phyloP scores from a whole-genome alignment of 2,797 vertebrate genomes.

The Rhodeus uyekii region DNA sequence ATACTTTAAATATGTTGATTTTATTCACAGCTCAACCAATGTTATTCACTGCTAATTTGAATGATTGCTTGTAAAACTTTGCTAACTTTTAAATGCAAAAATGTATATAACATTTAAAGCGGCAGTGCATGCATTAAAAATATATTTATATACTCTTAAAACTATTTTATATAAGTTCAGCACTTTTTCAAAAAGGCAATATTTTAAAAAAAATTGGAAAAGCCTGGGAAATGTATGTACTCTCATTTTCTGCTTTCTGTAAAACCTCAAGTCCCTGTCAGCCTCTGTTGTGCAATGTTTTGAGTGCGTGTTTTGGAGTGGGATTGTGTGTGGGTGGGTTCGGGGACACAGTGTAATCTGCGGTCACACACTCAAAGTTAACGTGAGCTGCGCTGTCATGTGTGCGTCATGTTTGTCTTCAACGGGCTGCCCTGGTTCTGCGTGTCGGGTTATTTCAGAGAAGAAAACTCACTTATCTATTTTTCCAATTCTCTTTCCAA shows the following conservation, averaged over 20 bases:
- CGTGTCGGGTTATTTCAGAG: background rate
- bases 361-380: conserved; percentile 14
- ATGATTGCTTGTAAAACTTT: background rate
- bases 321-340: conserved; percentile 38
- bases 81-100: background rate
- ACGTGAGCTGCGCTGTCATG: background rate
- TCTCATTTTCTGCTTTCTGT: background rate
- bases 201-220: background rate
- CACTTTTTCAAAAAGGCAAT: background rate
- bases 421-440: conserved; percentile 3
- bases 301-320: conserved; percentile 4
- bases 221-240: background rate
- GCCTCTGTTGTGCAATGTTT: conserved; percentile 13
- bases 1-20: background rate
- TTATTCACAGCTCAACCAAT: background rate
- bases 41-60: background rate
- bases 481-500: background rate
- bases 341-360: conserved; percentile 11
- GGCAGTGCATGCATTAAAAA: background rate
- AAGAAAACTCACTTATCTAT: conserved; percentile 17
- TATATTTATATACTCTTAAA: background rate
- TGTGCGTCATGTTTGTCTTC: conserved; percentile 26
- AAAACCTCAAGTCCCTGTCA: background rate
- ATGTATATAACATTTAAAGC: background rate
- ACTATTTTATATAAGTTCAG: background rate